These are phyloP conservation scores for Drosophila burlai DNA, from an alignment of 1,140 invertebrate species.

Conservation along the genomic window DNA sequence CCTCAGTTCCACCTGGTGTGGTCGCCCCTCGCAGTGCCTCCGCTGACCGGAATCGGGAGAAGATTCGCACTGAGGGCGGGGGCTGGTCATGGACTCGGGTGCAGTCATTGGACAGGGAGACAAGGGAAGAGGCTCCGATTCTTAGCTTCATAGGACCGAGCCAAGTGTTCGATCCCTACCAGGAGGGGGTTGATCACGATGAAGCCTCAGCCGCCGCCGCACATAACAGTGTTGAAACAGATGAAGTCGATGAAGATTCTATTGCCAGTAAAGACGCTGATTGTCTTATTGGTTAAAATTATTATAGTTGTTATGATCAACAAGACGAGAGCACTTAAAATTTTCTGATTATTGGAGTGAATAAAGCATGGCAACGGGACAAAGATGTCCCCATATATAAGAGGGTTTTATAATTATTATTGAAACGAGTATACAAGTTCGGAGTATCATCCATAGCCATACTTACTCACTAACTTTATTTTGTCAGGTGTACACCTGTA, in stretches of 20 bases:
- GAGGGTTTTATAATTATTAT: no score
- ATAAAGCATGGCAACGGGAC: neutral
- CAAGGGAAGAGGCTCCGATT: neutral
- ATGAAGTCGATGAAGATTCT: conserved; percentile 35
- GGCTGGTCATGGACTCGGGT: neutral
- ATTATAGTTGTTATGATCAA: conserved; percentile 14
- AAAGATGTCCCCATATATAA: neutral
- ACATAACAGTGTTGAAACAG: conserved; percentile 10
- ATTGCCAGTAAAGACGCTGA: conserved; percentile 57
- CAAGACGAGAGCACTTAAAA: conserved; percentile 1
- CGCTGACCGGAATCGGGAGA: no score
- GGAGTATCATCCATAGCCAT: no score
- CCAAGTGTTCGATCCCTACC: conserved; percentile 87
- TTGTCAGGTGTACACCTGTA: conserved; percentile 25
- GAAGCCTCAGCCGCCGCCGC: conserved; percentile 23
- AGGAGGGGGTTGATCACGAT: conserved; percentile 82
- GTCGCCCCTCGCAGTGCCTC: conserved; percentile 8
- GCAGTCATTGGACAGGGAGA: neutral
- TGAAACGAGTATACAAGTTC: no score
- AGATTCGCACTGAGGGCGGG: neutral
- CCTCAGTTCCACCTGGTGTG: neutral
- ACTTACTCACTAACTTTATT: neutral
- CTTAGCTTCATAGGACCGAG: conserved; percentile 86
- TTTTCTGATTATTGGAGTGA: neutral
- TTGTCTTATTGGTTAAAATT: conserved; percentile 63